phyloP scores from a whole-genome alignment of 2,113 vertebrate genomes.

The Bettongia penicillata region DNA sequence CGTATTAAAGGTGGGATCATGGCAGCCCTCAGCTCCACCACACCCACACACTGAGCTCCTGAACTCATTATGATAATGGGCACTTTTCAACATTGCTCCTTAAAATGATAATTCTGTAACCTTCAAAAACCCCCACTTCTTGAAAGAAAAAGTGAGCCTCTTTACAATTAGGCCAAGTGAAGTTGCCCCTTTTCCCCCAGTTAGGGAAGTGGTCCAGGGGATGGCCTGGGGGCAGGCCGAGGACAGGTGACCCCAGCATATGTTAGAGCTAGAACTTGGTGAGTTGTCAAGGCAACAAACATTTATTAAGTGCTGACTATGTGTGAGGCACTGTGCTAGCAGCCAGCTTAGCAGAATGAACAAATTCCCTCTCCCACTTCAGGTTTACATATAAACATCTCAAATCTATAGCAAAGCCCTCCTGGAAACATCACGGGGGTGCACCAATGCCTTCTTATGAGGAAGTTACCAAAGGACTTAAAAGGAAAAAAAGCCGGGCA shows the following conservation, averaged over 20 bases:
- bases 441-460: slow-evolving; percentile 2
- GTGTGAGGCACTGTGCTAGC: not conserved
- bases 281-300: not conserved
- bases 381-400: slow-evolving; percentile 26
- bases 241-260: not conserved
- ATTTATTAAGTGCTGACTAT: not conserved
- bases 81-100: slow-evolving; percentile 28
- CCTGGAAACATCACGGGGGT: not conserved
- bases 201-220: not conserved
- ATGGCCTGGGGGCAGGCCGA: not conserved
- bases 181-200: not conserved
- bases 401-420: slow-evolving; percentile 42
- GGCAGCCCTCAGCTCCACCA: not conserved
- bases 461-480: not conserved
- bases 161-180: slow-evolving; percentile 41
- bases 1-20: not conserved
- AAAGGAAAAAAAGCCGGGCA: not conserved
- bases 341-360: slow-evolving; percentile 46
- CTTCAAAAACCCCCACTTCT: not conserved
- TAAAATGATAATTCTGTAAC: not conserved
- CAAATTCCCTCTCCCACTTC: slow-evolving; percentile 30
- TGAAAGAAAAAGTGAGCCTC: slow-evolving; percentile 30
- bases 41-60: not conserved
- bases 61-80: slow-evolving; percentile 11
- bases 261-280: slow-evolving; percentile 21